Percentiles rank a stretch among this genome's conserved stretches.
These are phyloP conservation scores for Tachina grossa DNA, from an alignment of 2,888 invertebrate genomes.

Conservation along the genomic window DNA sequence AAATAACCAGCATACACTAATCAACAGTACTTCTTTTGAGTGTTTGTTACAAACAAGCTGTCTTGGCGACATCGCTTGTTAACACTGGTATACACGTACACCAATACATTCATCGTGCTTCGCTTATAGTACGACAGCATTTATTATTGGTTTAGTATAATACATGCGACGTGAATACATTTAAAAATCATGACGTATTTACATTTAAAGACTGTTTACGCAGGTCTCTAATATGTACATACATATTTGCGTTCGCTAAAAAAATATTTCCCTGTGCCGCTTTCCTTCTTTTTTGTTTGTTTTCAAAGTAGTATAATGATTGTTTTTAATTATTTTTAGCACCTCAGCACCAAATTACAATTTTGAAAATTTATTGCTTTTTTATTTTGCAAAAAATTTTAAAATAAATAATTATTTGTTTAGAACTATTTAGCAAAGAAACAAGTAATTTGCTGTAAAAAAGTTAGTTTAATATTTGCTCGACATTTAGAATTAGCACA, in stretches of 20 bases:
- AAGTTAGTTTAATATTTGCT: slow-evolving; percentile 22
- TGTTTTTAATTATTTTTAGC: slow-evolving; percentile 69
- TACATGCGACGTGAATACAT: no score
- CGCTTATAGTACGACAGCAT: no score
- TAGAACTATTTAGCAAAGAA: slow-evolving; percentile 15
- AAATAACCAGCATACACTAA: no score
- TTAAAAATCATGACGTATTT: no score
- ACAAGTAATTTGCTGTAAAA: slow-evolving; percentile 22
- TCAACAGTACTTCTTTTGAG: no score
- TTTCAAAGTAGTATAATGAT: slow-evolving; percentile 59
- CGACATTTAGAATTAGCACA: slow-evolving; percentile 8
- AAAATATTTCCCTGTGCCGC: slow-evolving; percentile 18
- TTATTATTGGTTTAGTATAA: no score
- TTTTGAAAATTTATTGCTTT: slow-evolving; percentile 28
- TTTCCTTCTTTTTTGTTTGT: not conserved
- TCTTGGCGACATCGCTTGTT: no score
- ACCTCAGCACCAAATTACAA: slow-evolving; percentile 56
- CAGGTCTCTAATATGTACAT: no score
- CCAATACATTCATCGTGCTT: no score
- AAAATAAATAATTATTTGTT: slow-evolving; percentile 41
- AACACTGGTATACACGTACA: no score
- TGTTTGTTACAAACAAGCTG: no score
- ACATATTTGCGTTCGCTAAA: not conserved
- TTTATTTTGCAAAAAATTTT: slow-evolving; percentile 25
- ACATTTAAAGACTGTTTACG: no score